Conservation (phyloP, 2,113 vertebrate species). For the Artemisiospiza belli region DNA sequence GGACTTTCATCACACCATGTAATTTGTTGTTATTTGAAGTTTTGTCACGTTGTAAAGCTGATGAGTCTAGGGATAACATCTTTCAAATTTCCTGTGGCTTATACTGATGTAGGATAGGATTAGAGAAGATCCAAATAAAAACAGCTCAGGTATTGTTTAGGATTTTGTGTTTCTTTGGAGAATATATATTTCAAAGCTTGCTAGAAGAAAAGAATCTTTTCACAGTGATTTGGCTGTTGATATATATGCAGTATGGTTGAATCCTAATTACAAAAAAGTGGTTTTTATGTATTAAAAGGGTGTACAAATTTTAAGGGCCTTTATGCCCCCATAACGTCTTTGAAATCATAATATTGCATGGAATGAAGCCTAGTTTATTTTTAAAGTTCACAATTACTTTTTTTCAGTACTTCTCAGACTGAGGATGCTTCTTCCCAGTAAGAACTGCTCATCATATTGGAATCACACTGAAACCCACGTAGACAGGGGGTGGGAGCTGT, state of each 20-base stretch:
- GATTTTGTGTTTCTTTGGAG: not conserved
- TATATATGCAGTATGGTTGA: not conserved
- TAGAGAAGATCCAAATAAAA: not conserved
- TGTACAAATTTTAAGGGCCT: not conserved
- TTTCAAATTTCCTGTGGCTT: not conserved
- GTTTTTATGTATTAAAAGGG: not conserved
- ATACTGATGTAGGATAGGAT: not conserved
- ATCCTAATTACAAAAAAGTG: rapidly evolving
- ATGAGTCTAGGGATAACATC: not conserved
- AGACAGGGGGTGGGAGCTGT: not conserved
- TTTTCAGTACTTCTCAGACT: not conserved
- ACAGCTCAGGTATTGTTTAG: not conserved
- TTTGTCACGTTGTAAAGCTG: not conserved
- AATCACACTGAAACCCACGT: not conserved
- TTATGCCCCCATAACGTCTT: not conserved
- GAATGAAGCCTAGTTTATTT: not conserved
- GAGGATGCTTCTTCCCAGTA: not conserved
- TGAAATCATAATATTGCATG: not conserved
- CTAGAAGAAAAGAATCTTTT: not conserved
- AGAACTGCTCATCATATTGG: not conserved
- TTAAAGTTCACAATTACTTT: not conserved
- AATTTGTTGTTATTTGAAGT: not conserved
- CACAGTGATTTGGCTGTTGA: not conserved
- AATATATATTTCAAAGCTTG: not conserved
- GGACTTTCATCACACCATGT: not conserved